Percentiles rank a stretch among this genome's conserved stretches.
These are phyloP conservation scores for Brachyalestes nurse DNA, from an alignment of 2,797 vertebrate genomes.

Conservation along the genomic window DNA sequence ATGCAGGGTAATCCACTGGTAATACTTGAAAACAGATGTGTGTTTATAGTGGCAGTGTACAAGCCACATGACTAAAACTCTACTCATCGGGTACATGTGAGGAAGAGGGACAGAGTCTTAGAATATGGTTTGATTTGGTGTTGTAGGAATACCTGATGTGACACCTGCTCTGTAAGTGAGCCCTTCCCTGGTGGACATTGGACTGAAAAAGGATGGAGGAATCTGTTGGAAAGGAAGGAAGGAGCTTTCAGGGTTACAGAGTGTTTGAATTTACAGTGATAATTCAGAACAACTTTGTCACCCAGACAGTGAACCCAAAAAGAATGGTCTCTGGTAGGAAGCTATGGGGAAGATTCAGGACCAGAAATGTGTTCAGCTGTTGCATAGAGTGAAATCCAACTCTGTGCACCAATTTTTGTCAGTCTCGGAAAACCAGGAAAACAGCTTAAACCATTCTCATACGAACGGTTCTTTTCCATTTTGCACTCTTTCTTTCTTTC, in stretches of 20 bases:
- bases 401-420: background rate
- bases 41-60: too few species aligned
- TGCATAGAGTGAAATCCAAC: background rate
- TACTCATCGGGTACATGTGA: too few species aligned
- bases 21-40: too few species aligned
- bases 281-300: background rate
- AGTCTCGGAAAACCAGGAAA: background rate
- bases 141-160: too few species aligned
- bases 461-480: background rate
- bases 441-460: background rate
- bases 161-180: too few species aligned
- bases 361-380: constrained; percentile 13
- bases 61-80: too few species aligned
- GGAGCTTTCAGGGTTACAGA: background rate
- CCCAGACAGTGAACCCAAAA: constrained; percentile 18
- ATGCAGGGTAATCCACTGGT: too few species aligned
- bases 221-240: too few species aligned
- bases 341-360: background rate
- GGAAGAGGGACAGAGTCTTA: too few species aligned
- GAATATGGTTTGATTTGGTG: too few species aligned
- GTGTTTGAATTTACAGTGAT: background rate
- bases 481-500: background rate
- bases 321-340: background rate
- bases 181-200: too few species aligned
- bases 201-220: too few species aligned